phyloP scores from a whole-genome alignment of 2,797 vertebrate genomes.

The Gadopsis marmoratus region DNA sequence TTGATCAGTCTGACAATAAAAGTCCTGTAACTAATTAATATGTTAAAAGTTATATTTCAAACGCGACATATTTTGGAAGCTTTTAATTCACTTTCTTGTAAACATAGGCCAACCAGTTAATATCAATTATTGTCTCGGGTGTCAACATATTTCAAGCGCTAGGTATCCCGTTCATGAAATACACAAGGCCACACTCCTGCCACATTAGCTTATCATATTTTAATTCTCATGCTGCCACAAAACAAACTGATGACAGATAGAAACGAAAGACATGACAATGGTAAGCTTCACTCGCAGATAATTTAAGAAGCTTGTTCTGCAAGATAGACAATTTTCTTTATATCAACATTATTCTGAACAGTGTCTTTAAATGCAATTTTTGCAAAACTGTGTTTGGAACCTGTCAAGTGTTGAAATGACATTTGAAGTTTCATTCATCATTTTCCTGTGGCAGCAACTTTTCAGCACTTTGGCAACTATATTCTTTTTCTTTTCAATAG shows the following conservation, averaged over 20 bases:
- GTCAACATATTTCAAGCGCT: slow-evolving; percentile 1
- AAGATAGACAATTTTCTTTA: slow-evolving; percentile 12
- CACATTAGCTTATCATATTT: slow-evolving; percentile 25
- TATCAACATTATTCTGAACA: slow-evolving; percentile 14
- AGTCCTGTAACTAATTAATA: not conserved
- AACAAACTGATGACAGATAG: slow-evolving; percentile 16
- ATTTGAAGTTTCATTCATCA: slow-evolving; percentile 48
- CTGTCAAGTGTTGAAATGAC: slow-evolving; percentile 45
- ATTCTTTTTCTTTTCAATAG: slow-evolving; percentile 5
- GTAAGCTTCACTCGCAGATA: not conserved
- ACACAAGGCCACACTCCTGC: slow-evolving; percentile 25
- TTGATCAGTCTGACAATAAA: not conserved
- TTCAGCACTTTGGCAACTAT: slow-evolving; percentile 41
- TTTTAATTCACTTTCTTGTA: slow-evolving; percentile 1
- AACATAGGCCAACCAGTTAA: not conserved
- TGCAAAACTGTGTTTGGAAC: slow-evolving; percentile 44
- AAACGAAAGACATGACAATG: slow-evolving; percentile 13
- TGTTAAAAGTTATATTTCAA: not conserved
- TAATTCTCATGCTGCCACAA: slow-evolving; percentile 18
- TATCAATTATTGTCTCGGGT: not conserved
- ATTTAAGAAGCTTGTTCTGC: slow-evolving; percentile 40
- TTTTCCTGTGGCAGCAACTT: slow-evolving; percentile 48
- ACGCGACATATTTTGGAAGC: not conserved
- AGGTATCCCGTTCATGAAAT: slow-evolving; percentile 15
- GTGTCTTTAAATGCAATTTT: slow-evolving; percentile 43